Percentiles rank a stretch among this genome's conserved stretches.
These are phyloP conservation scores for Tamandua tetradactyla DNA, from an alignment of 2,797 vertebrate genomes.

Conservation along the genomic window DNA sequence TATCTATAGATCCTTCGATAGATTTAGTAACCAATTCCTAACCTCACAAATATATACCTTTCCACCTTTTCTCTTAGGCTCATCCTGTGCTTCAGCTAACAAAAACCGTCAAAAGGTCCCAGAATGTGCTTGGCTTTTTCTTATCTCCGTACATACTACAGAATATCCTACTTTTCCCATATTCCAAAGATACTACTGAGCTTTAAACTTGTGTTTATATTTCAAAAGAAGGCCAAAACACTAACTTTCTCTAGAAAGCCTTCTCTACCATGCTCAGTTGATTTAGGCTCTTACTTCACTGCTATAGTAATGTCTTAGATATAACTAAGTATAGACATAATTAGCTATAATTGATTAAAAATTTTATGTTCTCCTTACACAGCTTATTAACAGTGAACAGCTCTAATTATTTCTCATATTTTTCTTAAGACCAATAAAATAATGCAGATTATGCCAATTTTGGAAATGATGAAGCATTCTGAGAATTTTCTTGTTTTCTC, in stretches of 20 bases:
- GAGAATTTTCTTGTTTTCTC: not conserved
- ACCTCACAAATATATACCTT: not conserved
- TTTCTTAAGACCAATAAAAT: not conserved
- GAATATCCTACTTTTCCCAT: not conserved
- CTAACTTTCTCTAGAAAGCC: not conserved
- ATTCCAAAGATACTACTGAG: not conserved
- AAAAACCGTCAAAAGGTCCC: not conserved
- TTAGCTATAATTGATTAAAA: not conserved
- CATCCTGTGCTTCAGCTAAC: not conserved
- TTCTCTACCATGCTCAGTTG: not conserved
- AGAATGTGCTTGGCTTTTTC: not conserved
- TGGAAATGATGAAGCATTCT: slow-evolving; percentile 4
- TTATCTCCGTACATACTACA: not conserved
- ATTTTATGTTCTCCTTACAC: rapidly evolving
- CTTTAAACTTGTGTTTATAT: not conserved
- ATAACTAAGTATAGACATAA: not conserved
- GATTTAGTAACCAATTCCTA: not conserved
- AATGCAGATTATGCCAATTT: not conserved
- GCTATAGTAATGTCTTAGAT: not conserved
- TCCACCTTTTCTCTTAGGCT: not conserved
- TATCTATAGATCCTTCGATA: not conserved
- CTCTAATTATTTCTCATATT: not conserved
- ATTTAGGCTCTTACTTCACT: not conserved
- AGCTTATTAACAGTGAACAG: not conserved
- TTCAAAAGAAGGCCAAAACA: not conserved